phyloP scores from a whole-genome alignment of 2,888 invertebrate genomes.

The Drosophila algonquin region DNA sequence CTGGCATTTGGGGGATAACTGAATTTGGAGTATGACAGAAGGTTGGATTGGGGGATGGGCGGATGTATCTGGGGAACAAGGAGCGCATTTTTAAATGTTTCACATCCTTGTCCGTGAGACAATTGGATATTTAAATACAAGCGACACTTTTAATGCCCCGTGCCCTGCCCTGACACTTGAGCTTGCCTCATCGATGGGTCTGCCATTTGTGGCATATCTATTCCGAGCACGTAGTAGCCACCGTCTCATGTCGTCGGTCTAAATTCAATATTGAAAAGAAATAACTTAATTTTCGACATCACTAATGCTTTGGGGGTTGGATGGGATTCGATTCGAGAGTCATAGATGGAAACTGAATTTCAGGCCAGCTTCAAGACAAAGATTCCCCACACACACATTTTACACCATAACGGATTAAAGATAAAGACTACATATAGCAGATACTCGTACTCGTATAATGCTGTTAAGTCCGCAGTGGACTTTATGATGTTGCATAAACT shows the following conservation, averaged over 20 bases:
- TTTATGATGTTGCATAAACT: slow-evolving; percentile 64
- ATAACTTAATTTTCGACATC: slow-evolving; percentile 80
- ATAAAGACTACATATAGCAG: background rate
- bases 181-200: background rate
- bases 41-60: background rate
- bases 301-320: slow-evolving; percentile 12
- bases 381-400: background rate
- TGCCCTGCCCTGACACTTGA: slow-evolving; percentile 4
- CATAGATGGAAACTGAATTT: background rate
- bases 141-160: slow-evolving; percentile 77
- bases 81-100: slow-evolving; percentile 76
- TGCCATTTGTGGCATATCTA: slow-evolving; percentile 46
- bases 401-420: slow-evolving; percentile 46
- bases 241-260: slow-evolving; percentile 68
- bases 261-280: slow-evolving; percentile 83
- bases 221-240: slow-evolving; percentile 75
- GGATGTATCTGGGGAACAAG: background rate
- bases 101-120: slow-evolving; percentile 45
- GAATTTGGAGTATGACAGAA: slow-evolving; percentile 52
- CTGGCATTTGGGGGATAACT: slow-evolving; percentile 50
- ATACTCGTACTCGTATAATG: slow-evolving; percentile 2
- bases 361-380: too few species aligned
- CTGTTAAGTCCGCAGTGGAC: slow-evolving; percentile 34
- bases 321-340: slow-evolving; percentile 9
- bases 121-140: slow-evolving; percentile 78